These are phyloP conservation scores for Scaptomyza caliginosa DNA, from an alignment of 2,888 invertebrate genomes.

Conservation along the genomic window DNA sequence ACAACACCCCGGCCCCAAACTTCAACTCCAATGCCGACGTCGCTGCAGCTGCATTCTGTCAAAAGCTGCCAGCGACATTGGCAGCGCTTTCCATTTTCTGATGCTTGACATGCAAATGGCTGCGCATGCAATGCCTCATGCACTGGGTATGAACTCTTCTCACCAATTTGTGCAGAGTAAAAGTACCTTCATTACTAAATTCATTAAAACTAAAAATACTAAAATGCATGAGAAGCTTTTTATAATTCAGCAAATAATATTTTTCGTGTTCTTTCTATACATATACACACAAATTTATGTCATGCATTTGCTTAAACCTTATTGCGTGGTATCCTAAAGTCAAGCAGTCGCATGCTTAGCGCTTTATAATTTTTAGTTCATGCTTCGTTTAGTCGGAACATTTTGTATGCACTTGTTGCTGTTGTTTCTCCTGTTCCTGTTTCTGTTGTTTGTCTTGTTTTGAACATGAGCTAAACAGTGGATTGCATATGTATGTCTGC, in stretches of 20 bases:
- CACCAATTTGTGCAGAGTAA: not conserved
- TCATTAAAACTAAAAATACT: not conserved
- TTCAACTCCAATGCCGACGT: slow-evolving; percentile 19
- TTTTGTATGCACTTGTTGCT: slow-evolving; percentile 37
- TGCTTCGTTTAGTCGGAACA: slow-evolving; percentile 42
- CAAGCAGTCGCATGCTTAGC: slow-evolving; percentile 21
- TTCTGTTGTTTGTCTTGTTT: slow-evolving; percentile 15
- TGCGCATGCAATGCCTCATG: slow-evolving; percentile 5
- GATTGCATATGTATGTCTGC: not conserved
- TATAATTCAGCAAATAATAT: not conserved
- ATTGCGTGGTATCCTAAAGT: slow-evolving; percentile 27
- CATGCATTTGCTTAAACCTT: not conserved
- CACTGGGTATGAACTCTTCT: slow-evolving; percentile 17
- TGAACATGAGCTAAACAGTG: slow-evolving; percentile 30
- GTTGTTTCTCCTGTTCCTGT: slow-evolving; percentile 5
- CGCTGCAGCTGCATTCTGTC: slow-evolving; percentile 20
- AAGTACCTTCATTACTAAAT: not conserved
- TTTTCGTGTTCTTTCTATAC: not conserved
- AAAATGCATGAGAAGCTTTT: slow-evolving; percentile 19
- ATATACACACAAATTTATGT: too few relatives aligned
- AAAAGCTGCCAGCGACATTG: slow-evolving; percentile 14
- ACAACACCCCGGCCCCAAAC: slow-evolving; percentile 13
- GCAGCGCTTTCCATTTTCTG: slow-evolving; percentile 65
- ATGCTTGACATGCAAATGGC: slow-evolving; percentile 37
- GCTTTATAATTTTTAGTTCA: slow-evolving; percentile 31